Conservation (phyloP, 2,888 invertebrate species). For the Heteromyza rotundicornis region DNA sequence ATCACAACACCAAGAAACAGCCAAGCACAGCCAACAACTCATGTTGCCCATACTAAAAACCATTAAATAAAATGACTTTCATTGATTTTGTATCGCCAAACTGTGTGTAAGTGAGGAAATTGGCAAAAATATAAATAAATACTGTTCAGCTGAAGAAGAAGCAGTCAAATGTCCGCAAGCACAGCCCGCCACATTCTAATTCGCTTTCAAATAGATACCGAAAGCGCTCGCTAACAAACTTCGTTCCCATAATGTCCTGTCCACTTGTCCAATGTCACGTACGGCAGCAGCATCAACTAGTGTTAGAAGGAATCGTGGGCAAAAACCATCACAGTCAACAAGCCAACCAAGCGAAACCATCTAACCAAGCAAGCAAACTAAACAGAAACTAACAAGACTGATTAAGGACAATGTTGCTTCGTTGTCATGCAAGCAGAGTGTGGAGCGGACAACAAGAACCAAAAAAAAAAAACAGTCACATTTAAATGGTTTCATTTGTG, state of each 20-base stretch:
- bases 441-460: not conserved
- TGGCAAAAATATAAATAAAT: not conserved
- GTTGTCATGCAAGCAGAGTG: not conserved
- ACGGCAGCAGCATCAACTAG: not conserved
- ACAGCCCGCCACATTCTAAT: constrained; percentile 17
- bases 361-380: not conserved
- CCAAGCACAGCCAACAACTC: not conserved
- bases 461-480: not conserved
- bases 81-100: constrained; percentile 22
- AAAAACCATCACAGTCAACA: not conserved
- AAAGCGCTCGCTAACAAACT: constrained; percentile 15
- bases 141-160: too few species aligned
- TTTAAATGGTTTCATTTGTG: constrained; percentile 13
- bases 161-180: too few species aligned
- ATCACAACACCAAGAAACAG: not conserved
- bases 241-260: constrained; percentile 18
- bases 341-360: too few species aligned
- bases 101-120: not conserved
- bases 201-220: too few species aligned
- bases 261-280: constrained; percentile 12
- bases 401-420: not conserved
- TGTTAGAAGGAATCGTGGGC: not conserved
- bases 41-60: not conserved
- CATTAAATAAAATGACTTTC: constrained; percentile 29
- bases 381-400: not conserved